Base-by-base conservation (phyloP, 2,113 vertebrate genomes). In the Apteryx owenii region DNA sequence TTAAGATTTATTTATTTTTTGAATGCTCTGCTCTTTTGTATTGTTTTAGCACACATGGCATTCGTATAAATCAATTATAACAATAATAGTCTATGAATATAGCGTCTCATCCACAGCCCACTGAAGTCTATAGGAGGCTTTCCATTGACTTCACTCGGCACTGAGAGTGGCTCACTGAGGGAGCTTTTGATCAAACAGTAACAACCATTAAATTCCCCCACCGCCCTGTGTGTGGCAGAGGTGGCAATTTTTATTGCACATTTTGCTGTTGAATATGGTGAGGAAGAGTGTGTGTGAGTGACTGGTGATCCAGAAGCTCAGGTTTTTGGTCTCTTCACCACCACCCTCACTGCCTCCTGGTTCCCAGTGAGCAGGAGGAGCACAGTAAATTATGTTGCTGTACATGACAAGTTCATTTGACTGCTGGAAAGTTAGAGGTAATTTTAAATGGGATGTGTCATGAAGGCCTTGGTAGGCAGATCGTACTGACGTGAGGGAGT, bases 21-120 rank as follows among this genome's bases (percentile, higher is more conserved):
- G 87, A 95, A 91, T 88, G 76, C 50, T 95, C 81, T 93, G 62
- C 94, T 95, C 91, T 93, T 94, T 95, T 48, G 95, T 93, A 95
- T 97, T 97, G 96, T 95, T 95, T 92, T 85, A 91, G 90, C 94
- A 98, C 96, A 97, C 93, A 97, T 97, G 97, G 95, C 95, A 97
- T 97, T 97, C 78, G 95, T 97, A 95, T 96, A 95, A 97, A 95
- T 96, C 77, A 96, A 95, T 96, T 96, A 93, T 8, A 87, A 87
- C 79, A 94, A 92, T 97, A 97, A 97, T 93, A 88, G 86, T 21
- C 85, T 90, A 54, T 89, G 94, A 96, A 93, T 90, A 91, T 51
- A 88, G 71, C 0, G 26, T 95, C 95, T 97, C 84, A 97, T 95
- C 93, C 87, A 61, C 85, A 94, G 88, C 93, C 88, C 93, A 87